Percentiles rank a stretch among this genome's conserved stretches.
phyloP scores from a whole-genome alignment of 1,140 invertebrate species.

The Hycleus cichorii region DNA sequence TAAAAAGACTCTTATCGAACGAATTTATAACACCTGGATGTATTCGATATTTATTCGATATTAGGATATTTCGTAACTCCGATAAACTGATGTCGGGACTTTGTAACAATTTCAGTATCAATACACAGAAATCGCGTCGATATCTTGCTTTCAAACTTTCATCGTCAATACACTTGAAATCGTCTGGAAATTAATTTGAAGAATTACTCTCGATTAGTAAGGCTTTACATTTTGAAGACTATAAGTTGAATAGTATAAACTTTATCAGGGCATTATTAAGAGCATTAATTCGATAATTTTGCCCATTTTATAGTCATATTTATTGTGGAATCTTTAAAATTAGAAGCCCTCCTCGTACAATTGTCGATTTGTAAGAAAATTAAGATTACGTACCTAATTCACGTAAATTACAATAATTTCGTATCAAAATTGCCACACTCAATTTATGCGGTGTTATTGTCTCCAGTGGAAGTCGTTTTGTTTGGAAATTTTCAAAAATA shows the following conservation, averaged over 20 bases:
- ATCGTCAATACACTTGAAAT: conserved; percentile 26
- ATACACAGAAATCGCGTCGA: conserved; percentile 52
- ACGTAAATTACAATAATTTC: conserved; percentile 46
- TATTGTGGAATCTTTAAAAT: background rate
- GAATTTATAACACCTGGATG: conserved; percentile 43
- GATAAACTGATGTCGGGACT: conserved; percentile 58
- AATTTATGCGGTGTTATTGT: conserved; percentile 51
- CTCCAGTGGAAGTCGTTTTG: conserved; percentile 33
- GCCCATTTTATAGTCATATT: background rate
- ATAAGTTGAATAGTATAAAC: too few relatives aligned
- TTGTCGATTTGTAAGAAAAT: too few relatives aligned
- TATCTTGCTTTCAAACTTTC: conserved; percentile 37
- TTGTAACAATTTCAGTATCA: conserved; percentile 56
- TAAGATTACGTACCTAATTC: conserved; percentile 39
- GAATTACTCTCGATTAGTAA: background rate
- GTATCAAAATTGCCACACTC: conserved; percentile 47
- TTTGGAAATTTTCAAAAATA: background rate
- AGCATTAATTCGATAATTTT: too few relatives aligned
- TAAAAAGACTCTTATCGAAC: conserved; percentile 48
- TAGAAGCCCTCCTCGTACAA: too few relatives aligned
- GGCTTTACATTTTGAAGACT: too few relatives aligned
- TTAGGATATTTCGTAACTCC: conserved; percentile 49
- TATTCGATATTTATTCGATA: conserved; percentile 48
- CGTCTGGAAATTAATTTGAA: conserved; percentile 17
- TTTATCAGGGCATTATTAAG: too few relatives aligned